These are phyloP conservation scores for Lymantria monacha DNA, from an alignment of 2,888 invertebrate species.

Conservation along the genomic window DNA sequence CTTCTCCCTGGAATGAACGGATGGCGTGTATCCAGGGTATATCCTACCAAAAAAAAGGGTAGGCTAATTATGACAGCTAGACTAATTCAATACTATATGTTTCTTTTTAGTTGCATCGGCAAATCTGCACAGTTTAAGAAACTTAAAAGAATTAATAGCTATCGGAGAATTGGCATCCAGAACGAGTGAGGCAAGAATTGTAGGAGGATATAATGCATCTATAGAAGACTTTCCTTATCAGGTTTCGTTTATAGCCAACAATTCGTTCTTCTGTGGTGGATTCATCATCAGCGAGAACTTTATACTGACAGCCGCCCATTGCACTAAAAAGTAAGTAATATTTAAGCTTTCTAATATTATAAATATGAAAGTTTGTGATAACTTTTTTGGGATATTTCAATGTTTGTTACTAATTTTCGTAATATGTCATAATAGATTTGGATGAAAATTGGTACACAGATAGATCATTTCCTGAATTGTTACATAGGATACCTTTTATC, in stretches of 20 bases:
- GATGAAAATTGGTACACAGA: too few species aligned
- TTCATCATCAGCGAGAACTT: slow-evolving; percentile 68
- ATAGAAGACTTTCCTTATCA: slow-evolving; percentile 68
- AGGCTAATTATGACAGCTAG: too few species aligned
- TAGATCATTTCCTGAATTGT: too few species aligned
- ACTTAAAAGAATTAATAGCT: not conserved
- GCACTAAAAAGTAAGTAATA: slow-evolving; percentile 63
- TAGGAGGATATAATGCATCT: slow-evolving; percentile 61
- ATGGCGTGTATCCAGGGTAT: too few species aligned
- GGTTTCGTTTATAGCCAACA: slow-evolving; percentile 64
- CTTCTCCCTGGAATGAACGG: too few species aligned
- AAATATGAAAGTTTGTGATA: too few species aligned
- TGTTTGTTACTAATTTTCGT: too few species aligned
- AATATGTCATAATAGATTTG: too few species aligned
- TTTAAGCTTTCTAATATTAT: not conserved
- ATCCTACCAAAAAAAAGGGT: too few species aligned
- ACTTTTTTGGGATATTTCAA: not conserved
- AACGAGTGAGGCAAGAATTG: slow-evolving; percentile 43
- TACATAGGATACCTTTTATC: too few species aligned
- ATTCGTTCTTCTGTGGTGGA: slow-evolving; percentile 71
- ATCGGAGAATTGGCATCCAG: not conserved
- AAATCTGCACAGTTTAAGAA: not conserved
- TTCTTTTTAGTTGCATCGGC: slow-evolving; percentile 4
- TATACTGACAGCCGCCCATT: slow-evolving; percentile 76
- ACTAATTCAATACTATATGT: not conserved